phyloP scores from a whole-genome alignment of 2,797 vertebrate species.

The Xenentodon cancila region DNA sequence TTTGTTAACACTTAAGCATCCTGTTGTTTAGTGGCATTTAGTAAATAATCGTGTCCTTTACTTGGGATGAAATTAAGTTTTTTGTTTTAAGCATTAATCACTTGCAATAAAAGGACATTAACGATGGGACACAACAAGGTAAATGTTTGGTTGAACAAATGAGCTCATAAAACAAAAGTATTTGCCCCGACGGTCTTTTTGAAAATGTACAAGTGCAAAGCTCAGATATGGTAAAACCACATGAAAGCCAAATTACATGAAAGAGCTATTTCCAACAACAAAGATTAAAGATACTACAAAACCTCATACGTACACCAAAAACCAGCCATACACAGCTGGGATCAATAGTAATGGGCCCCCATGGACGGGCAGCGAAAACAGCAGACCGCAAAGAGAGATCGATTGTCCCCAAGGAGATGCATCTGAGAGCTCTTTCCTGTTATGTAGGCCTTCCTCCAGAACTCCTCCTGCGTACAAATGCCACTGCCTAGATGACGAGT shows the following conservation, averaged over 20 bases:
- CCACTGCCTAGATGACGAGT: slow-evolving; percentile 34
- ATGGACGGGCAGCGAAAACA: slow-evolving; percentile 59
- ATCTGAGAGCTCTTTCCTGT: slow-evolving; percentile 69
- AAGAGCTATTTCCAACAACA: slow-evolving; percentile 27
- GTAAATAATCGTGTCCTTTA: no score
- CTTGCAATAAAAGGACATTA: slow-evolving; percentile 48
- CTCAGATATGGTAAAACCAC: slow-evolving; percentile 7
- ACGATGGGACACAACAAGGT: slow-evolving; percentile 25
- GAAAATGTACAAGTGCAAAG: slow-evolving; percentile 7
- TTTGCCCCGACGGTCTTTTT: background rate
- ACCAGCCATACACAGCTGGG: slow-evolving; percentile 20
- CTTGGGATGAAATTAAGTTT: slow-evolving; percentile 25
- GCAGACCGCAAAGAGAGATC: slow-evolving; percentile 64
- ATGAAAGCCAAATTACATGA: slow-evolving; percentile 22
- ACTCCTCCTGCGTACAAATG: slow-evolving; percentile 61
- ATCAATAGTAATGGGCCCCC: slow-evolving; percentile 64
- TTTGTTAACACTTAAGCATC: no score
- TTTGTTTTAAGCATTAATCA: slow-evolving; percentile 45
- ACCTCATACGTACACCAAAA: slow-evolving; percentile 16
- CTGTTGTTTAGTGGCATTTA: no score
- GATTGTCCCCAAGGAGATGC: slow-evolving; percentile 62
- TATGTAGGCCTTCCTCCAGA: slow-evolving; percentile 55
- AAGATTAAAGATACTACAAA: slow-evolving; percentile 27
- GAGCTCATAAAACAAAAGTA: no score
- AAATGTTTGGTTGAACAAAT: background rate